Evolutionary conservation across 2,888 invertebrate species (phyloP).

Genomic region (Lithophane ornitopus): DNA sequence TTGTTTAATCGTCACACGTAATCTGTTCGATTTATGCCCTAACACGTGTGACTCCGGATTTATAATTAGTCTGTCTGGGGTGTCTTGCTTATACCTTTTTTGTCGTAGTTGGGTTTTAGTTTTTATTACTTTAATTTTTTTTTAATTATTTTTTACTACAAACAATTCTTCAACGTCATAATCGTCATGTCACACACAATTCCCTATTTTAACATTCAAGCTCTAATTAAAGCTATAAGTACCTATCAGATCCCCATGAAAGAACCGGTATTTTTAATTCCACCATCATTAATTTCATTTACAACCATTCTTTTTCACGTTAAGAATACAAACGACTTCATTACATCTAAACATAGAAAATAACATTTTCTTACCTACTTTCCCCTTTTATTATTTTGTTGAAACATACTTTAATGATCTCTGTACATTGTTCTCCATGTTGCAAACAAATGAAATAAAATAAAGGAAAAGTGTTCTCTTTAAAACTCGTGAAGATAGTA

Average conservation of each 20-base stretch:
- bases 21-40: no score
- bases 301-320: conserved; percentile 6
- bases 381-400: conserved; percentile 54
- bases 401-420: conserved; percentile 59
- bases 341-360: conserved; percentile 26
- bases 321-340: conserved; percentile 41
- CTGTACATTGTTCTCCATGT: conserved; percentile 42
- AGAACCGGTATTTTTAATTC: neutral
- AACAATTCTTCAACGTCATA: neutral
- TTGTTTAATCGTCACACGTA: no score
- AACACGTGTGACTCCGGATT: no score
- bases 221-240: neutral
- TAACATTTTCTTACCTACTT: conserved; percentile 27
- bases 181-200: neutral
- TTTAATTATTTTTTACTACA: no score
- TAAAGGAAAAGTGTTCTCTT: conserved; percentile 43
- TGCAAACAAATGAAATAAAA: conserved; percentile 57
- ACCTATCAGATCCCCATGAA: neutral
- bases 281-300: conserved; percentile 10
- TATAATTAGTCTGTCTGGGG: no score
- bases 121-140: no score
- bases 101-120: no score
- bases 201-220: neutral
- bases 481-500: conserved; percentile 59
- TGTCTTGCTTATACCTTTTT: no score